phyloP scores from a whole-genome alignment of 2,113 vertebrate genomes.

The Dromiciops gliroides region DNA sequence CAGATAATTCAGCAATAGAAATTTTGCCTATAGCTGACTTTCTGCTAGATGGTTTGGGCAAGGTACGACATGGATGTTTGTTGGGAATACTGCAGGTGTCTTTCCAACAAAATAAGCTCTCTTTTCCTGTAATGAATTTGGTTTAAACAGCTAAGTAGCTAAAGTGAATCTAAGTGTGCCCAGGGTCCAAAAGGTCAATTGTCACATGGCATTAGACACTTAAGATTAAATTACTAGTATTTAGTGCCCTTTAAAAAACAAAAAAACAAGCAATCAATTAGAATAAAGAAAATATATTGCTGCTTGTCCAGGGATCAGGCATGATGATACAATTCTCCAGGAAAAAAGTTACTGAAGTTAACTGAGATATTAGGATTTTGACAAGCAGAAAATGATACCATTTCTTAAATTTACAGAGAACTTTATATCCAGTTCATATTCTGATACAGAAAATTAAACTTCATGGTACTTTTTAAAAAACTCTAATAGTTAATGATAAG shows the following conservation, averaged over 20 bases:
- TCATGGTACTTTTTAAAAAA: slow-evolving; percentile 4
- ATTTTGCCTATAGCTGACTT: slow-evolving; percentile 57
- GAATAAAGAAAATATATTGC: slow-evolving; percentile 67
- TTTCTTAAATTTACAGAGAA: neutral
- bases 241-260: slow-evolving; percentile 38
- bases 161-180: slow-evolving; percentile 68
- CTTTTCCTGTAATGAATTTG: slow-evolving; percentile 66
- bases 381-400: neutral
- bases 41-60: slow-evolving; percentile 61
- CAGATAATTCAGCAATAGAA: slow-evolving; percentile 50
- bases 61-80: slow-evolving; percentile 29
- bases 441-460: slow-evolving; percentile 47
- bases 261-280: slow-evolving; percentile 50
- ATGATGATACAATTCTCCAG: slow-evolving; percentile 24
- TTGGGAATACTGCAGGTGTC: slow-evolving; percentile 66
- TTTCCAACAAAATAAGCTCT: slow-evolving; percentile 60
- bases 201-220: slow-evolving; percentile 39
- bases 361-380: neutral
- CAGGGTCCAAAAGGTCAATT: slow-evolving; percentile 61
- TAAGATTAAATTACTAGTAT: slow-evolving; percentile 41
- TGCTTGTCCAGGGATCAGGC: slow-evolving; percentile 5
- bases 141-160: slow-evolving; percentile 60
- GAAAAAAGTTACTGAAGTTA: slow-evolving; percentile 34
- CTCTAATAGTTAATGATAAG: slow-evolving; percentile 41
- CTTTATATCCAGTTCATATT: slow-evolving; percentile 23